phyloP scores from a whole-genome alignment of 2,113 vertebrate genomes.

The Aptenodytes patagonicus region DNA sequence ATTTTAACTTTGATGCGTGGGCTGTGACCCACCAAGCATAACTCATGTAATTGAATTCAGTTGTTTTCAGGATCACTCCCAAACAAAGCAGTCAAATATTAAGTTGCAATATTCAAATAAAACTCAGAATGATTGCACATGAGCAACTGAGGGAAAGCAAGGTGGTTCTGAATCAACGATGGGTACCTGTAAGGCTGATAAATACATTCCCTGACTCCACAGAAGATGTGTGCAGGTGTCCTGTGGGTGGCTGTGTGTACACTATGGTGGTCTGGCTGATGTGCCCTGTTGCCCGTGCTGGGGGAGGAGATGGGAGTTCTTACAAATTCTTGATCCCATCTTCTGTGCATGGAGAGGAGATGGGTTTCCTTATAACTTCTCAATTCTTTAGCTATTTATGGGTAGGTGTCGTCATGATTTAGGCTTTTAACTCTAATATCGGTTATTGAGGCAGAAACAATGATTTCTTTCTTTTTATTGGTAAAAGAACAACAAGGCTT shows the following conservation, averaged over 20 bases:
- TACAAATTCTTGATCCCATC: background rate
- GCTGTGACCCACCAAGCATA: background rate
- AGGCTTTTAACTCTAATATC: background rate
- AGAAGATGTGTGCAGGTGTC: background rate
- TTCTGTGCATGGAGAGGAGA: background rate
- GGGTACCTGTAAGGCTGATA: background rate
- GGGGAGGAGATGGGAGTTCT: background rate
- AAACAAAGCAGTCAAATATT: background rate
- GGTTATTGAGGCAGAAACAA: background rate
- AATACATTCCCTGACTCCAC: too few species aligned
- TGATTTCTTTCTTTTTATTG: background rate
- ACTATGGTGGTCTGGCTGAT: background rate
- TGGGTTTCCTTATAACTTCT: background rate
- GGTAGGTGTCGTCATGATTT: background rate
- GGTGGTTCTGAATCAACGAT: background rate
- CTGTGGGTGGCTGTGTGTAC: accelerated
- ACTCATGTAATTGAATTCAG: background rate
- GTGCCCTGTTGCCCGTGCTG: background rate
- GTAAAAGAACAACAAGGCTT: background rate
- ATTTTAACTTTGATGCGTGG: background rate
- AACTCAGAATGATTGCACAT: background rate
- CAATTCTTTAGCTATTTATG: background rate
- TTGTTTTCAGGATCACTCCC: background rate
- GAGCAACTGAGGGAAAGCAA: background rate
- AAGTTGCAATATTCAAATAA: background rate